Conservation (phyloP, 1,140 invertebrate genomes). For the Brachystomella parvula region DNA sequence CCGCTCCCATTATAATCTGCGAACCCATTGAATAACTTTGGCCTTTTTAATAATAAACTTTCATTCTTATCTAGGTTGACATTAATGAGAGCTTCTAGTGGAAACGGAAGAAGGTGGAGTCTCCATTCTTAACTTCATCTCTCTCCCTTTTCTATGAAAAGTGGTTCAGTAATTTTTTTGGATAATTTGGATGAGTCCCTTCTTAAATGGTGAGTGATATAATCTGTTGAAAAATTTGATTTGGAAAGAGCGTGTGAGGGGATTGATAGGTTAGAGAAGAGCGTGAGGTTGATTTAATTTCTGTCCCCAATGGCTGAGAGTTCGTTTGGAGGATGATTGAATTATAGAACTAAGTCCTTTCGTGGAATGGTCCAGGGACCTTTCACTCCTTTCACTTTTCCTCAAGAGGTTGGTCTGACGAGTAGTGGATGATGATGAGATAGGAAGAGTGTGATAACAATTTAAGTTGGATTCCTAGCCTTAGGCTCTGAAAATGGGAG, state of each 20-base stretch:
- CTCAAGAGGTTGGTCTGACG: neutral
- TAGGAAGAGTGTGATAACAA: too few species aligned
- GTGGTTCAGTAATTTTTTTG: neutral
- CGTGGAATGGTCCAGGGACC: neutral
- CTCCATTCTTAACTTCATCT: neutral
- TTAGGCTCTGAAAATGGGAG: too few species aligned
- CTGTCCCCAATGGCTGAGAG: neutral
- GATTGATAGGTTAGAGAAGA: neutral
- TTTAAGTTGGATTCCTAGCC: too few species aligned
- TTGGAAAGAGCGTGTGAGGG: neutral
- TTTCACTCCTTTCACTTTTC: neutral
- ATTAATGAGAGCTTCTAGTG: neutral
- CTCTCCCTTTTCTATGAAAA: neutral
- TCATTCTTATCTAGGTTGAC: too few species aligned
- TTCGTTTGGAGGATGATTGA: conserved; percentile 3
- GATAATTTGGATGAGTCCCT: neutral
- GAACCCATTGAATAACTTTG: too few species aligned
- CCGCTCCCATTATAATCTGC: too few species aligned
- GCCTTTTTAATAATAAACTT: too few species aligned
- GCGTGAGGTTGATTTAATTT: neutral
- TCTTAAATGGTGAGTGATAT: neutral
- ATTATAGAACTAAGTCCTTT: neutral
- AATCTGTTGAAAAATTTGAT: neutral
- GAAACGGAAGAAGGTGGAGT: neutral
- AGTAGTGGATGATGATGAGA: neutral